phyloP scores from a whole-genome alignment of 2,888 invertebrate genomes.

The Cetonia aurata region DNA sequence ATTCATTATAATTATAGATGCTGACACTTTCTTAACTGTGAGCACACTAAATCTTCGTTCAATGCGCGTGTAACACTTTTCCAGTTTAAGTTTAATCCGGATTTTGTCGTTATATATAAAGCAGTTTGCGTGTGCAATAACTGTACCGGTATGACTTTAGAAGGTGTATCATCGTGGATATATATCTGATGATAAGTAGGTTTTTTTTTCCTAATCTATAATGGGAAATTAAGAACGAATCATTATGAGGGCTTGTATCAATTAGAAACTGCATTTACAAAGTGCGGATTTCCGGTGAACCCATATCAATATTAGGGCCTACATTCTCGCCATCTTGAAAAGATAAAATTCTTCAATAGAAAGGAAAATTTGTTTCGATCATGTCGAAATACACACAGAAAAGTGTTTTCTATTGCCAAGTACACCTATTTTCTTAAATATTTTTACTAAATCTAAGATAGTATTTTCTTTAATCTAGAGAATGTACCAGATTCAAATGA shows the following conservation, averaged over 20 bases:
- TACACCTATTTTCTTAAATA: too few species aligned
- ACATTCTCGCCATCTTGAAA: background rate
- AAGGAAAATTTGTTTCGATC: too few species aligned
- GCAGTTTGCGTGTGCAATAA: background rate
- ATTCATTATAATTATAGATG: slow-evolving; percentile 15
- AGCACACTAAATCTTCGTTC: slow-evolving; percentile 31
- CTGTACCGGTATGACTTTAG: background rate
- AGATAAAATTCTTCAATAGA: background rate
- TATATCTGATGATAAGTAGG: too few species aligned
- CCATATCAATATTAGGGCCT: background rate
- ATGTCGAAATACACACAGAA: too few species aligned
- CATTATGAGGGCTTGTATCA: slow-evolving; percentile 1
- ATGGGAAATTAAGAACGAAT: background rate
- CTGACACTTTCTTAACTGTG: slow-evolving; percentile 33
- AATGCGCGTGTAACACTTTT: slow-evolving; percentile 43
- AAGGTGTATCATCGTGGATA: too few species aligned
- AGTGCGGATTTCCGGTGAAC: background rate
- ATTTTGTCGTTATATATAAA: slow-evolving; percentile 1
- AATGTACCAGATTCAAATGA: too few species aligned
- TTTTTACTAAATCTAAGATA: too few species aligned
- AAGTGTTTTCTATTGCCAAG: too few species aligned
- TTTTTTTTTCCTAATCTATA: slow-evolving; percentile 18
- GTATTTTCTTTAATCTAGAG: too few species aligned
- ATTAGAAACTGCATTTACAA: background rate
- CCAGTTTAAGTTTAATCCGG: slow-evolving; percentile 11